Evolutionary conservation across 2,888 invertebrate species (phyloP), one percentile per base, ranked within the genome.

Genomic region (Bombylius discolor): DNA sequence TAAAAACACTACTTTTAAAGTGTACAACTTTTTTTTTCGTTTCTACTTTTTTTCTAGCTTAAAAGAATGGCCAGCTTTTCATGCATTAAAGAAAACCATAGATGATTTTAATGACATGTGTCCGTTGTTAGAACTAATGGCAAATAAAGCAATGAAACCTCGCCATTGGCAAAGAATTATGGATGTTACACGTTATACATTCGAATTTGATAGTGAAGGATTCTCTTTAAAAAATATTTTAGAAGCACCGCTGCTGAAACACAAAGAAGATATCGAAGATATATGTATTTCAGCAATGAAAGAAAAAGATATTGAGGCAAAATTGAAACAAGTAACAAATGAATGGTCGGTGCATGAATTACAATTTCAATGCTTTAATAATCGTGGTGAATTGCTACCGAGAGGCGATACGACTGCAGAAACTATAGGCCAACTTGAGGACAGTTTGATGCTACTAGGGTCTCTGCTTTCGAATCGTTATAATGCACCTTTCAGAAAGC

Each of bases 81-180:
- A 89, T 70, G 94, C 95, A 0, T 78, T 97, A 46, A 95, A 96
- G 71, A 91, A 94, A 69, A 96, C 94, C 0, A 94, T 97, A 59
- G 96, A 97, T 67, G 96, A 97, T 69, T 97, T 97, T 74, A 96
- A 95, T 71, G 96, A 97, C 69, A 94, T 95, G 89, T 96, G 95
- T 67, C 96, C 96, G 0, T 76, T 97, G 31, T 77, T 97, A 61
- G 96, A 97, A 70, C 75, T 97, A 62, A 97, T 97, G 96, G 90
- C 91, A 0, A 96, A 97, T 72, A 93, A 92, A 71, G 95, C 96
- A 0, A 97, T 97, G 96, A 96, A 97, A 72, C 87, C 90, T 0
- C 81, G 97, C 8, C 97, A 97, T 72, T 97, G 97, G 97, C 89
- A 93, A 69, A 81, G 94, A 59, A 94, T 97, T 66, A 87, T 93